A percentile compares a stretch with the other conserved stretches of the same genome.
Evolutionary conservation across 1,140 invertebrate genomes (phyloP).

Genomic region (Hyphantria cunea): DNA sequence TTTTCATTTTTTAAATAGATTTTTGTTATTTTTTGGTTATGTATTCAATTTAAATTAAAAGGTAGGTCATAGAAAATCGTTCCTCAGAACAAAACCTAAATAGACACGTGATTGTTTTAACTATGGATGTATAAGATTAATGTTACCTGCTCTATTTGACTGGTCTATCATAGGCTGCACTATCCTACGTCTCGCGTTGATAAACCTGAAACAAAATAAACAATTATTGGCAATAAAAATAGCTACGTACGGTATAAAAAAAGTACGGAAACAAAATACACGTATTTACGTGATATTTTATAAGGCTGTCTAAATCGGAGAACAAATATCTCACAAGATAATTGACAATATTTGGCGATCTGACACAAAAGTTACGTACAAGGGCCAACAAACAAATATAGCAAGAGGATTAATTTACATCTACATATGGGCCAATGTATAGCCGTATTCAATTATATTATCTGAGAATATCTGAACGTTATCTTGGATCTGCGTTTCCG

Average conservation of each 20-base stretch:
- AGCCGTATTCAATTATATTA: conserved; percentile 22
- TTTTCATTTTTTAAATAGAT: too few relatives aligned
- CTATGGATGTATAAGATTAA: conserved; percentile 71
- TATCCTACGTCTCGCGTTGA: conserved; percentile 98
- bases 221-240: conserved; percentile 8
- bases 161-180: conserved; percentile 98
- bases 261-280: too few relatives aligned
- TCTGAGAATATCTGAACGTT: conserved; percentile 10
- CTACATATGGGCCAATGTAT: conserved; percentile 10
- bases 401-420: conserved; percentile 8
- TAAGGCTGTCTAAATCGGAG: too few relatives aligned
- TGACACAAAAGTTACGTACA: too few relatives aligned
- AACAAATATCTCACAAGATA: too few relatives aligned
- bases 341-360: too few relatives aligned
- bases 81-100: too few relatives aligned
- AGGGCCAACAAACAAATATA: neutral
- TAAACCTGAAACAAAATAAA: conserved; percentile 92
- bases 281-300: too few relatives aligned
- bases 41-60: too few relatives aligned
- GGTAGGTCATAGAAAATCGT: too few relatives aligned
- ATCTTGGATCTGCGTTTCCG: conserved; percentile 15
- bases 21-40: too few relatives aligned
- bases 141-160: conserved; percentile 98
- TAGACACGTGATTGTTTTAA: conserved; percentile 12
- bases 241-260: neutral